A percentile compares a stretch with the other conserved stretches of the same genome.
Conservation (phyloP, 2,797 vertebrate species). For the Tauraco hartlaubi region DNA sequence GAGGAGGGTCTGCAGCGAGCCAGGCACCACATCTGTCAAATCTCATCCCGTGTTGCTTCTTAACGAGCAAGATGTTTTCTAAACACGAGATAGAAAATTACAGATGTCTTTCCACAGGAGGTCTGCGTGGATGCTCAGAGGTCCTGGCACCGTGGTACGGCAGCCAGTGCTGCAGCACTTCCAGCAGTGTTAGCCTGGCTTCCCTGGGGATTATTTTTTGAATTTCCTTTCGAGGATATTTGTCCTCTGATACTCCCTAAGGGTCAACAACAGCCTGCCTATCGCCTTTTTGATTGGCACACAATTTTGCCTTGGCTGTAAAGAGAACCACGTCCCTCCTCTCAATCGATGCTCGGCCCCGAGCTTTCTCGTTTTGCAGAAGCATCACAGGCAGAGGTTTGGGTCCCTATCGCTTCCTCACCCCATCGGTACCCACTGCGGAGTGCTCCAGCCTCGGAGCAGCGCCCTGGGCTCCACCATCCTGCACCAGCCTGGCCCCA, state of each 20-base stretch:
- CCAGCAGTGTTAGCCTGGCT: not conserved
- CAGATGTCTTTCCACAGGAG: not conserved
- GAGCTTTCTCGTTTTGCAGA: not conserved
- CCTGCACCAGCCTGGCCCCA: not conserved
- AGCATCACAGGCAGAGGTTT: not conserved
- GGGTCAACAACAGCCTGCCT: not conserved
- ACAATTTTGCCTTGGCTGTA: not conserved
- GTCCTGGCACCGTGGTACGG: rapidly evolving
- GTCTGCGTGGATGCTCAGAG: not conserved
- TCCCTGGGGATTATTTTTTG: not conserved
- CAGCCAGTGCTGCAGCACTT: not conserved
- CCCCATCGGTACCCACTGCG: not conserved
- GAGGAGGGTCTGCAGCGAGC: rapidly evolving
- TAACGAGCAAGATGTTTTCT: not conserved
- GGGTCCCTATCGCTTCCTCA: not conserved
- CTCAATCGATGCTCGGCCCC: not conserved
- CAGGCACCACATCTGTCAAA: not conserved
- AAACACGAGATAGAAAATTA: not conserved
- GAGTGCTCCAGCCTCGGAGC: not conserved
- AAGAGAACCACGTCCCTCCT: not conserved
- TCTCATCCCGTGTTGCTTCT: not conserved
- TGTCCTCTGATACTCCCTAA: slow-evolving; percentile 19
- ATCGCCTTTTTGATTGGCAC: slow-evolving; percentile 29
- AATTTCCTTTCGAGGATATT: slow-evolving; percentile 9
- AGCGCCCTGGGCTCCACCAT: not conserved